Percentiles rank a stretch among this genome's conserved stretches.
phyloP scores from a whole-genome alignment of 2,113 vertebrate species.

The Climacteris rufus region DNA sequence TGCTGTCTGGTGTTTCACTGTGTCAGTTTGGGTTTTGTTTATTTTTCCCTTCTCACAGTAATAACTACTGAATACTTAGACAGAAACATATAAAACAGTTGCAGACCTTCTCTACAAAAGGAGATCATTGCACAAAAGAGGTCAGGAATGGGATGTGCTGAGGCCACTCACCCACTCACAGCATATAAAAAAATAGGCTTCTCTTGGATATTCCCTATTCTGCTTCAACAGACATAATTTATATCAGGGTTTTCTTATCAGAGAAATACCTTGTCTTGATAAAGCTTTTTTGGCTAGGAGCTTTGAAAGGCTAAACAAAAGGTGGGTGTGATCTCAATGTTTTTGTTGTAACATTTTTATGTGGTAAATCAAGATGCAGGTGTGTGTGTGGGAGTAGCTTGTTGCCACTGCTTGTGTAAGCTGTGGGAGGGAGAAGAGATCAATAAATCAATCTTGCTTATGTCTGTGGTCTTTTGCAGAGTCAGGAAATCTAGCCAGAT shows the following conservation, averaged over 20 bases:
- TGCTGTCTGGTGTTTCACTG: background rate
- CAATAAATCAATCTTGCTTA: background rate
- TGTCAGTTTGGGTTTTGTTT: background rate
- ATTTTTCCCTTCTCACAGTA: background rate
- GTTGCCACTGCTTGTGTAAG: background rate
- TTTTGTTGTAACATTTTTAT: background rate
- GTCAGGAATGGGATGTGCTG: background rate
- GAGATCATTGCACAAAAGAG: background rate
- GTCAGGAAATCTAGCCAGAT: background rate
- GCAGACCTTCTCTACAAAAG: background rate
- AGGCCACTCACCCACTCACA: background rate
- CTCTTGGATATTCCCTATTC: background rate
- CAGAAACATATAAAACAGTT: background rate
- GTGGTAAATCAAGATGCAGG: background rate
- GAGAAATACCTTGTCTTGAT: background rate
- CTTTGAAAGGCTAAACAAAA: background rate
- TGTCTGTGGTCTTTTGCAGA: background rate
- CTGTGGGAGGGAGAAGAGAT: background rate
- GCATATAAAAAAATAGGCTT: background rate
- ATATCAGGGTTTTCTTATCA: background rate
- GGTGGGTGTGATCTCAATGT: background rate
- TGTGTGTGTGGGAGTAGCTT: background rate
- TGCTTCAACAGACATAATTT: background rate
- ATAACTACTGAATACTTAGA: background rate
- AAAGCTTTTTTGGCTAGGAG: background rate